Evolutionary conservation across 1,140 invertebrate genomes (phyloP), one percentile per base, ranked within the genome.

Genomic region (Drosophila nannoptera): DNA sequence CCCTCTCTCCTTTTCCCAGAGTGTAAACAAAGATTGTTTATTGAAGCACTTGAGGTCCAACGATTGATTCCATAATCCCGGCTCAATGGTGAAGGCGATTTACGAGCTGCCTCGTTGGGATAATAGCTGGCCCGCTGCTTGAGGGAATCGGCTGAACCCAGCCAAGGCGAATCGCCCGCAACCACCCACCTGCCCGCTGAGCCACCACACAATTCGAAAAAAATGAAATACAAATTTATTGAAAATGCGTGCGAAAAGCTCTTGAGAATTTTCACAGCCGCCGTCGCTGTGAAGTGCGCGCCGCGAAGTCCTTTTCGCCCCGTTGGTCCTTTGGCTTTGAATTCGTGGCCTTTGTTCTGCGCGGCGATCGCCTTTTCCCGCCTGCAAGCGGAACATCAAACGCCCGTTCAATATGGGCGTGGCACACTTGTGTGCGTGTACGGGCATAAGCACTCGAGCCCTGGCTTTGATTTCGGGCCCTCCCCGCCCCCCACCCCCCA

Each of bases 171-270:
- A 45, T 12, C 14, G 40, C 40, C 40, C 0, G 38, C 36, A 45
- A 12, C 42, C 14, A 22, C 5, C 11, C 40, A n/a, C 11, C 29
- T 22, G 29, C 1, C 49, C 32, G 16, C 49, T 35, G 12, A 52
- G 16, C 49, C 32, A 55, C 65, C 56, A 32, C 56, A 66, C 22
- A 52, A 63, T 36, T 35, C 11, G 35, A 9, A 38, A 40, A 59
- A 46, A 46, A 46, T 31, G 45, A 46, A 46, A 46, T 29, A 46
- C 22, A 50, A 70, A 75, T 63, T 67, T 64, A 78, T 78, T 78
- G 76, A 78, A 80, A 78, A 80, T 80, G 72, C 77, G 72, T 72
- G 68, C 55, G 52, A 64, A 72, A 80, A 68, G 38, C 40, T 46
- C 69, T 81, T 50, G 68, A 75, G 38, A 66, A 68, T 46, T 67